Evolutionary conservation across 2,113 vertebrate genomes (phyloP), one percentile per base, ranked within the genome.

Genomic region (Oreochromis aureus): DNA sequence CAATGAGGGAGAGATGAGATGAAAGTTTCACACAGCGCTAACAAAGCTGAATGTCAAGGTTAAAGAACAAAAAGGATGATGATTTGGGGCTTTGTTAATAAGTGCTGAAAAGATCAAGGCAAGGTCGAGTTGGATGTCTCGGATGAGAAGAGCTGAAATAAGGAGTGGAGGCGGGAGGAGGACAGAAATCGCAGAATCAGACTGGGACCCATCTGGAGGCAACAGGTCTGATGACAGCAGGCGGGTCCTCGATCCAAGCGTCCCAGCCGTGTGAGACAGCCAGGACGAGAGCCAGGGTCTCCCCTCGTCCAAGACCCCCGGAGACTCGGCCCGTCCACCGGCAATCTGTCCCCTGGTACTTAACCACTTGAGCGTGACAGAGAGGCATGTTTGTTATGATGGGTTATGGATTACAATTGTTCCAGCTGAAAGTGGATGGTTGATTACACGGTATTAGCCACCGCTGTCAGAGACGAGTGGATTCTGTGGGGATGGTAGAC

Each of bases 161-260:
- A 84, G 81, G 69, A 86, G 66, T 53, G 69, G 61, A 83, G 85
- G 79, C 82, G 27, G 22, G 63, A 78, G 41, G 87, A 88, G 32
- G 73, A 89, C 55, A 63, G 71, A 81, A 89, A 89, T 86, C 39
- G 15, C 82, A 87, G 82, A 89, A 84, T 46, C 85, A 83, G 89
- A 90, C 34, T 34, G 63, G 56, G 80, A 87, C 87, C 96, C 95
- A 95, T 95, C 95, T 96, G 95, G 93, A 95, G 94, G 92, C 94
- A 96, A 95, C 95, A 94, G 95, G 94, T 95, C 96, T 88, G 81
- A 80, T 94, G 94, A 95, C 94, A 95, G 94, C 90, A 93, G 95
- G 95, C 89, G 11, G 85, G 34, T 81, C 83, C 89, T 80, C 13
- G n/a, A 86, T 89, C 92, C 91, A 91, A 94, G 88, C 85, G 24